These are phyloP conservation scores for Tetropium fuscum DNA, from an alignment of 2,888 invertebrate species.

Conservation along the genomic window DNA sequence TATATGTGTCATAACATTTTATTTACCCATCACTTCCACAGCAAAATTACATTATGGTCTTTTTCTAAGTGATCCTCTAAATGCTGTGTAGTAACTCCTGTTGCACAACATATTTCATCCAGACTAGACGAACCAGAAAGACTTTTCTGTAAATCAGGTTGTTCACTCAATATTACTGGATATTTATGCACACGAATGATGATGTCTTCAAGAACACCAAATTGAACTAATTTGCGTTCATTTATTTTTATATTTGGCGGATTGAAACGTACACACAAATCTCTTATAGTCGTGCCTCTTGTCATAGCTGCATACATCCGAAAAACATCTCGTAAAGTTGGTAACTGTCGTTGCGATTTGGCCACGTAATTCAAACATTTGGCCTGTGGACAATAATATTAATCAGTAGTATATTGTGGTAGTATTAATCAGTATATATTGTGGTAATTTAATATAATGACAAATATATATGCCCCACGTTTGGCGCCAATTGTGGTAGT, in stretches of 20 bases:
- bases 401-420: too few species aligned
- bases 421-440: too few species aligned
- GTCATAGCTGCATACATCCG: slow-evolving; percentile 77
- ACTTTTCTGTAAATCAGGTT: slow-evolving; percentile 69
- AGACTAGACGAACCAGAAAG: slow-evolving; percentile 86
- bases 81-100: slow-evolving; percentile 79
- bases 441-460: too few species aligned
- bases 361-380: slow-evolving; percentile 61
- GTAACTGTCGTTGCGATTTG: slow-evolving; percentile 63
- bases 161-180: slow-evolving; percentile 60
- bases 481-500: too few species aligned
- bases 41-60: slow-evolving; percentile 83
- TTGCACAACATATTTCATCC: slow-evolving; percentile 92
- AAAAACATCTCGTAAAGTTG: slow-evolving; percentile 71
- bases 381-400: slow-evolving; percentile 58
- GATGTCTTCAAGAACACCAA: slow-evolving; percentile 87
- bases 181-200: slow-evolving; percentile 83
- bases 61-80: slow-evolving; percentile 86
- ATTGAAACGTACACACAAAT: slow-evolving; percentile 77
- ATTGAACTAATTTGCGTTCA: slow-evolving; percentile 86
- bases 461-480: too few species aligned
- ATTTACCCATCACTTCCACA: slow-evolving; percentile 83
- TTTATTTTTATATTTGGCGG: slow-evolving; percentile 82
- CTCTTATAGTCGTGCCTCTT: slow-evolving; percentile 77
- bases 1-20: too few species aligned